Evolutionary conservation across 2,888 invertebrate species (phyloP).

Genomic region (Phragmatobia fuliginosa): DNA sequence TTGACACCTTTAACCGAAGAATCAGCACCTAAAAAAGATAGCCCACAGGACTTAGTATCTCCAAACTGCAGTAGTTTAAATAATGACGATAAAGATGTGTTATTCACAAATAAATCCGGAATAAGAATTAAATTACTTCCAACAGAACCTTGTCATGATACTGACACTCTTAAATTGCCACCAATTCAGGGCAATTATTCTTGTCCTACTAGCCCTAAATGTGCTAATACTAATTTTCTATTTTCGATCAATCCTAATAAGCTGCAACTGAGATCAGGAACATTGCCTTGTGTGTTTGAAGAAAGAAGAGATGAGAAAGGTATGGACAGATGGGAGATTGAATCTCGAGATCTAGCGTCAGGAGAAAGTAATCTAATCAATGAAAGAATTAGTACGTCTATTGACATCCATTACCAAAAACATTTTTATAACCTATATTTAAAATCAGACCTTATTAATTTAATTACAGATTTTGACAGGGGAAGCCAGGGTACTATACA

Average conservation of each 20-base stretch:
- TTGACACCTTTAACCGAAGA: slow-evolving; percentile 80
- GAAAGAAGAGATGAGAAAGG: slow-evolving; percentile 42
- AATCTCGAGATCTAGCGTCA: slow-evolving; percentile 64
- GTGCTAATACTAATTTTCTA: slow-evolving; percentile 61
- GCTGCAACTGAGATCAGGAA: slow-evolving; percentile 44
- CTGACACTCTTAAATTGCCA: slow-evolving; percentile 66
- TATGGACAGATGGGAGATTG: slow-evolving; percentile 66
- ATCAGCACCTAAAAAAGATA: slow-evolving; percentile 64
- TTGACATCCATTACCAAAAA: neutral
- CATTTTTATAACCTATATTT: neutral
- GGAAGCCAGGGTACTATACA: slow-evolving; percentile 47
- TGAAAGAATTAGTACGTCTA: slow-evolving; percentile 62
- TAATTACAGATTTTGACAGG: slow-evolving; percentile 26
- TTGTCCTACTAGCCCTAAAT: slow-evolving; percentile 57
- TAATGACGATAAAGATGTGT: slow-evolving; percentile 54
- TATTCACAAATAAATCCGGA: slow-evolving; percentile 63
- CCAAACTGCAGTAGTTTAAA: slow-evolving; percentile 30
- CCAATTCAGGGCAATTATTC: slow-evolving; percentile 64
- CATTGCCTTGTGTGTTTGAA: slow-evolving; percentile 54
- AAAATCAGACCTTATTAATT: neutral
- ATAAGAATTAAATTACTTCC: slow-evolving; percentile 63
- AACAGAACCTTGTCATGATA: slow-evolving; percentile 43
- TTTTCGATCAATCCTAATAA: slow-evolving; percentile 59
- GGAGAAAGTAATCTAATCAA: slow-evolving; percentile 70
- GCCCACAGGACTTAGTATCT: slow-evolving; percentile 61